Base-by-base conservation (phyloP, 2,888 invertebrate genomes). In the Thereva unica region DNA sequence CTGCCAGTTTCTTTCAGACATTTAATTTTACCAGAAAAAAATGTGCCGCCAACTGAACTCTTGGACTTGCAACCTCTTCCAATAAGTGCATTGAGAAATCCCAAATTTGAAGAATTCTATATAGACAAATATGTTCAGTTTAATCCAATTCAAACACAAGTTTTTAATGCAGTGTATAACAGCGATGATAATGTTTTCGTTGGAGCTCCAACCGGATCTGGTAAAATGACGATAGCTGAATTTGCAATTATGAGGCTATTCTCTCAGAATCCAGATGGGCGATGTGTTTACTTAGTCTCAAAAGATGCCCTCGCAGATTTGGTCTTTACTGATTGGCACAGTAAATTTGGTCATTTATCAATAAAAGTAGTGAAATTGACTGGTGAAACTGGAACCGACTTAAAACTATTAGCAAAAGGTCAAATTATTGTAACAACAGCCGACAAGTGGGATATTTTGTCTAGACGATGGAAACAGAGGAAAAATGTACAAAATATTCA, bases 91-190 rank as follows among this genome's bases (percentile, higher is more conserved):
- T 82, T 99, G 23, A 82, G 97, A 73, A 96, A 97, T 80, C 83
- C 89, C 0, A 87, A 88, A 68, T 97, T 90, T 76, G 97, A 98
- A 77, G 83, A 86, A 7, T 83, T 99, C 47, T 99, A 98, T 77
- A 83, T 84, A 1, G 91, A 93, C 7, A 88, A 88, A 67, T 94
- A 96, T 78, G 90, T 90, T 2, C 95, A 96, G 79, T 98, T 99
- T 80, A 99, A 99, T 82, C 97, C 99, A 0, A 97, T 99, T 68
- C 99, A 99, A 81, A 99, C 99, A 0, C 96, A 97, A 85, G 97
- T 98, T 5, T 99, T 99, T 83, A 98, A 98, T 80, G 94, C 97
- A 0, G 92, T 98, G 0, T 99, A 97, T 83, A 97, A 97, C 78
- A 93, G 93, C 2, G 97, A 99, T 78, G 99, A 99, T 78, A 99